Conservation (phyloP, 2,888 invertebrate species). For the Alloscopus bannaensis region DNA sequence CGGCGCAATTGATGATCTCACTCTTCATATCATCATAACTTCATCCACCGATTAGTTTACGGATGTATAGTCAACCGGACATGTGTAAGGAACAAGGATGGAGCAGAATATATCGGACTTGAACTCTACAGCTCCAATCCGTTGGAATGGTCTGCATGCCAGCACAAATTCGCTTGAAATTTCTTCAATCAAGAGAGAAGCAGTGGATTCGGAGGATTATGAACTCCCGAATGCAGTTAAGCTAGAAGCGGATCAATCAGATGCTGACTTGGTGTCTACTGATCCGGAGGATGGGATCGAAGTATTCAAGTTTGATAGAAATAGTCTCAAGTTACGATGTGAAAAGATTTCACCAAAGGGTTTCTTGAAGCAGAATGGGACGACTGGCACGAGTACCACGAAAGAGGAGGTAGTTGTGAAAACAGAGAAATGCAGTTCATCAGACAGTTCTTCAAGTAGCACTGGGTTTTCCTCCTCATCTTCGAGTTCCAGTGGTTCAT, state of each 20-base stretch:
- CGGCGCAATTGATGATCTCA: too few relatives aligned
- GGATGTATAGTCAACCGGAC: too few relatives aligned
- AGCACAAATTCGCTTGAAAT: background rate
- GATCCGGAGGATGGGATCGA: constrained; percentile 42
- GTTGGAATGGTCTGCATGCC: too few relatives aligned
- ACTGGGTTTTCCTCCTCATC: background rate
- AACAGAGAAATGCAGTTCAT: background rate
- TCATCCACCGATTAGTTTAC: too few relatives aligned
- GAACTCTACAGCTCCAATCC: too few relatives aligned
- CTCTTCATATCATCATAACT: too few relatives aligned
- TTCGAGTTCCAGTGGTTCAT: constrained; percentile 36
- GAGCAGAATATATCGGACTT: too few relatives aligned
- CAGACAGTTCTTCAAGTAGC: background rate
- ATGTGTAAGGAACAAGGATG: too few relatives aligned
- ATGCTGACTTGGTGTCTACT: background rate
- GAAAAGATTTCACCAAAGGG: constrained; percentile 37
- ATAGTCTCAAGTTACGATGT: constrained; percentile 43
- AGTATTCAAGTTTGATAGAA: constrained; percentile 54
- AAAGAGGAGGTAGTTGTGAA: constrained; percentile 11
- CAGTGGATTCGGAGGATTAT: too few relatives aligned
- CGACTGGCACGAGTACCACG: background rate
- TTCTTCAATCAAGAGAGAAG: too few relatives aligned
- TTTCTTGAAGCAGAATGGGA: background rate
- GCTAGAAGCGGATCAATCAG: background rate
- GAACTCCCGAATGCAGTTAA: too few relatives aligned